Percentiles rank a stretch among this genome's conserved stretches.
Conservation (phyloP, 2,888 invertebrate species). For the Hypolimnas misippus region DNA sequence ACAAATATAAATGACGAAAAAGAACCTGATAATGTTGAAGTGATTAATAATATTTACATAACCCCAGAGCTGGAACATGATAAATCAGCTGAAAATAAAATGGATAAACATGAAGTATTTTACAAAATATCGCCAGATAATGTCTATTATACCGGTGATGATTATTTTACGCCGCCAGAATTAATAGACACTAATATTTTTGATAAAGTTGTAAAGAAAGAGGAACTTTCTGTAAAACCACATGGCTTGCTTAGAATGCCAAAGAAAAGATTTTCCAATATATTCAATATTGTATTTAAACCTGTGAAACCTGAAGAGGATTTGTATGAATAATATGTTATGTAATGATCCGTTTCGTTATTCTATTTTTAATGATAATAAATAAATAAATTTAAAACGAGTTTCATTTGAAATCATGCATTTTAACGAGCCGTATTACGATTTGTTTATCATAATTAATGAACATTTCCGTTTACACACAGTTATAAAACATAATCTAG, state of each 20-base stretch:
- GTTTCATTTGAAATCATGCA: neutral
- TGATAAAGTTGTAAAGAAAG: conserved; percentile 27
- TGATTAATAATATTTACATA: conserved; percentile 34
- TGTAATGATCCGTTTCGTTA: conserved; percentile 32
- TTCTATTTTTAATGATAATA: conserved; percentile 20
- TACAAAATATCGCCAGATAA: conserved; percentile 14
- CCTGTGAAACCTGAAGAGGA: conserved; percentile 44
- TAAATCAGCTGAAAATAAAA: conserved; percentile 6
- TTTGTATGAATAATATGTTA: conserved; percentile 49
- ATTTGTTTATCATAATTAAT: neutral
- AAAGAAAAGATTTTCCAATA: conserved; percentile 40
- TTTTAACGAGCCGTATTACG: neutral
- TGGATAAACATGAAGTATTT: conserved; percentile 10
- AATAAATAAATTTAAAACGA: neutral
- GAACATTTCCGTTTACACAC: neutral
- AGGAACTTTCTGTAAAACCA: conserved; percentile 27
- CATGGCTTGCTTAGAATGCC: conserved; percentile 26
- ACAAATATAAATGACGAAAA: conserved; percentile 16
- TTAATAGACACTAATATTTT: conserved; percentile 28
- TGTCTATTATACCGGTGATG: neutral
- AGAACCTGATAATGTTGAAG: conserved; percentile 25
- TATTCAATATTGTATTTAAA: conserved; percentile 49
- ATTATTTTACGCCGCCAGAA: conserved; percentile 14
- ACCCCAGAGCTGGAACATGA: conserved; percentile 25
- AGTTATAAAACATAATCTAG: neutral